Conservation (phyloP, 1,140 invertebrate species). For the fruit fly (Drosophila melanogaster) region DNA sequence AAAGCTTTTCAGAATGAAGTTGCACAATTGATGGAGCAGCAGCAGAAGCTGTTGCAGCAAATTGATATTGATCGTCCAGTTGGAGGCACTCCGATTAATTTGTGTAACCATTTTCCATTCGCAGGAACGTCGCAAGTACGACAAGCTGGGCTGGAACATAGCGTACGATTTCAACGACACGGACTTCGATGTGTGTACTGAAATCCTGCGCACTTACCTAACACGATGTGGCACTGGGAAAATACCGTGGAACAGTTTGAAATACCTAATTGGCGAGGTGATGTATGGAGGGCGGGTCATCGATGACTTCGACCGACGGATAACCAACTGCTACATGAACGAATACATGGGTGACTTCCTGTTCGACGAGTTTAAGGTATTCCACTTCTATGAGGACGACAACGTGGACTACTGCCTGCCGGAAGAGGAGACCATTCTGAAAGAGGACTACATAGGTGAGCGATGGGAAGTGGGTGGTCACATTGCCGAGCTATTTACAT, state of each 20-base stretch:
- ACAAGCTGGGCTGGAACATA: constrained; percentile 97
- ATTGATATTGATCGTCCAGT: constrained; percentile 72
- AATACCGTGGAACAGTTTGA: constrained; percentile 94
- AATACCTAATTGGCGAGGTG: constrained; percentile 96
- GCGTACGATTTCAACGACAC: constrained; percentile 96
- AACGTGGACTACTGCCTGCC: constrained; percentile 92
- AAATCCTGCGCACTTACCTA: constrained; percentile 93
- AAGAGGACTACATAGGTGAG: constrained; percentile 90
- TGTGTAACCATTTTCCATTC: constrained; percentile 21
- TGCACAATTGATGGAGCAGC: constrained; percentile 63
- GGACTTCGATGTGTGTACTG: constrained; percentile 94
- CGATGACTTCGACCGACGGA: constrained; percentile 93
- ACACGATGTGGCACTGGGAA: constrained; percentile 88
- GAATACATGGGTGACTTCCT: constrained; percentile 97
- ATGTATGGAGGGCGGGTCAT: constrained; percentile 97
- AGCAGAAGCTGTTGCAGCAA: constrained; percentile 45
- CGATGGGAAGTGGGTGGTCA: not conserved
- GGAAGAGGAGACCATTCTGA: constrained; percentile 86
- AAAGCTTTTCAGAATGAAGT: constrained; percentile 59
- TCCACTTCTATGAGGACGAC: constrained; percentile 93
- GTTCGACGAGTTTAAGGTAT: constrained; percentile 94
- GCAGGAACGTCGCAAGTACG: constrained; percentile 95
- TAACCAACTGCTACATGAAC: constrained; percentile 94
- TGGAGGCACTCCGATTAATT: constrained; percentile 59
- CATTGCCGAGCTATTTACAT: constrained; percentile 53